Evolutionary conservation across 2,113 vertebrate species (phyloP), one percentile per base, ranked within the genome.

Genomic region (Gnathonemus echidnorhynchus): DNA sequence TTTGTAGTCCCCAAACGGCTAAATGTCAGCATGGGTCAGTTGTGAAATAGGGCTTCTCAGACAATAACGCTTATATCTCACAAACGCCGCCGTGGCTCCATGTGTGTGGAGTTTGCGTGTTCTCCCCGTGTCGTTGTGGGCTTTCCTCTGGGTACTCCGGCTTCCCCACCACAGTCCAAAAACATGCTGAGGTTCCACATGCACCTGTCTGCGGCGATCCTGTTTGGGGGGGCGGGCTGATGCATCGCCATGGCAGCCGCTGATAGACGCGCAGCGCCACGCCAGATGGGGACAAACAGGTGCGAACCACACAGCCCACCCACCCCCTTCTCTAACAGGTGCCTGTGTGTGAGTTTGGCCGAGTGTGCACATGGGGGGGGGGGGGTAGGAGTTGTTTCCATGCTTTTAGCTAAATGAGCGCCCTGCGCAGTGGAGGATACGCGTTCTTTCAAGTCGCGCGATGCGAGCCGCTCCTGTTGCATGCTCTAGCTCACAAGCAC

Each of bases 381-480:
- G 70, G 77, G 35, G 42, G 8, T 15, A 1, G 52, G 56, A 15
- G 49, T 24, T 31, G 27, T 49, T 31, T 45, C 66, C 31, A 49
- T 35, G 66, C 85, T 90, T 58, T 88, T 80, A 80, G 66, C 9
- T n/a, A 45, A 88, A 77, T 48, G 39, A 74, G 53, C 1, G 27
- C 6, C 35, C 84, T 1, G 15, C 5, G 13, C 10, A 24, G 50
- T 5, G 56, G n/a, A 85, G 77, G 31, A 83, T 9, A 46, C 24
- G 45, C 5, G n/a, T 48, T 56, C 87, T 88, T 88, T 90, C 74
- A 89, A 84, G 49, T 83, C 49, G 4, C 8, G n/a, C 58, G 17
- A 15, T 62, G 88, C 86, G 17, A n/a, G 24, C 91, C 92, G 92
- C 91, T 89, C 87, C 70, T 90, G 89, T 89, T 92, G 90, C 58